A percentile compares a stretch with the other conserved stretches of the same genome.
These are phyloP conservation scores for Sebastes jordani DNA, from an alignment of 2,797 vertebrate species.

Conservation along the genomic window DNA sequence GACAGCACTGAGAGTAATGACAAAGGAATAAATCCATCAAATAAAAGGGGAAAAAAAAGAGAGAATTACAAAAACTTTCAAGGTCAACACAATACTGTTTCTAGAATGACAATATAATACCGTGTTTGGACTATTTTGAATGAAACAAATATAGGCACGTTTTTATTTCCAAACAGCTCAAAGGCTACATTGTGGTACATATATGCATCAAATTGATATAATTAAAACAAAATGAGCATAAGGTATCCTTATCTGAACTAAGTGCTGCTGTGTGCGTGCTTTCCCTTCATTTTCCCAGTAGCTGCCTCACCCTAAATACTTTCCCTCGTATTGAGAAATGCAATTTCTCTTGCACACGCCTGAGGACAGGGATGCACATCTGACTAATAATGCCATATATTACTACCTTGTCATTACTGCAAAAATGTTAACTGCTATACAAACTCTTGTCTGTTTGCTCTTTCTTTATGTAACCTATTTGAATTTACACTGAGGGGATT, in stretches of 20 bases:
- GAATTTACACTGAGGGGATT: slow-evolving; percentile 38
- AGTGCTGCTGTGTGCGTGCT: background rate
- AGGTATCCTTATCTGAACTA: background rate
- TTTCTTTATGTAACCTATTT: slow-evolving; percentile 27
- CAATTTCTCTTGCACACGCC: slow-evolving; percentile 20
- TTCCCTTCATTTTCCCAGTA: background rate
- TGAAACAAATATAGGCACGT: background rate
- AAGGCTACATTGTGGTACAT: background rate
- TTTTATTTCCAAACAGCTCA: background rate
- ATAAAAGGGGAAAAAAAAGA: slow-evolving; percentile 35
- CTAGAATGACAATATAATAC: background rate
- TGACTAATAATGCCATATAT: slow-evolving; percentile 50
- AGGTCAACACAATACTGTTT: slow-evolving; percentile 32
- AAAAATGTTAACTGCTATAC: slow-evolving; percentile 41
- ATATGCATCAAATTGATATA: background rate
- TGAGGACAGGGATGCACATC: slow-evolving; percentile 40
- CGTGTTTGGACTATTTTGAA: background rate
- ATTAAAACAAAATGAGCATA: background rate
- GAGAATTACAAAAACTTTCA: slow-evolving; percentile 30
- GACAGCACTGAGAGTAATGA: slow-evolving; percentile 70
- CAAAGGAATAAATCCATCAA: slow-evolving; percentile 80
- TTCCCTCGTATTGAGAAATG: slow-evolving; percentile 11
- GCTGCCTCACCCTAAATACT: slow-evolving; percentile 18
- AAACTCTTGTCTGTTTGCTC: slow-evolving; percentile 18
- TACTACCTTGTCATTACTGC: slow-evolving; percentile 30